phyloP scores from a whole-genome alignment of 2,797 vertebrate genomes.

The Micromesistius poutassou region DNA sequence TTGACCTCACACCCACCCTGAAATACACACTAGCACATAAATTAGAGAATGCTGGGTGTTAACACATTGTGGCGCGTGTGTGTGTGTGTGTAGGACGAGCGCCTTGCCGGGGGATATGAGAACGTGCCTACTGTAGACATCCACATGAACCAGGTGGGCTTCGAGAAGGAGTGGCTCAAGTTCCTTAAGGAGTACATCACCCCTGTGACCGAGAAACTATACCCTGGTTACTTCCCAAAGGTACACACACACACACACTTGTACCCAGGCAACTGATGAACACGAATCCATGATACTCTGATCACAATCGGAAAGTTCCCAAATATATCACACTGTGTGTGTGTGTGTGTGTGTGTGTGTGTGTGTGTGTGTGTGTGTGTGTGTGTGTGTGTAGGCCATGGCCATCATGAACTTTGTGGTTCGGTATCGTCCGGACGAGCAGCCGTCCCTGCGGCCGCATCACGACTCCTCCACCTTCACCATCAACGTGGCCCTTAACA shows the following conservation, averaged over 20 bases:
- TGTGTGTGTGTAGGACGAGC: conserved; percentile 71
- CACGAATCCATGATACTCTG: background rate
- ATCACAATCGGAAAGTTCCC: too few species aligned
- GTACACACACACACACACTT: conserved; percentile 45
- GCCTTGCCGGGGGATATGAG: conserved; percentile 83
- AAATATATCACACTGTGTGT: background rate
- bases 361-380: conserved; percentile 8
- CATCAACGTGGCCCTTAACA: conserved; percentile 85
- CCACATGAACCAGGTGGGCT: conserved; percentile 86
- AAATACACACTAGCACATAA: too few species aligned
- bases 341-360: conserved; percentile 6
- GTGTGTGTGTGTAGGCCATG: conserved; percentile 69
- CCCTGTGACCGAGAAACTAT: conserved; percentile 83
- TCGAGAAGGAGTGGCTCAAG: conserved; percentile 87
- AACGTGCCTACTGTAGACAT: conserved; percentile 87
- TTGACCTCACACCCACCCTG: too few species aligned
- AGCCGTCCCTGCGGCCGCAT: conserved; percentile 82
- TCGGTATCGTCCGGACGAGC: conserved; percentile 85
- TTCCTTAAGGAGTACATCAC: conserved; percentile 81
- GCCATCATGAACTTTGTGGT: conserved; percentile 91
- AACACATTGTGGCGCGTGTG: background rate
- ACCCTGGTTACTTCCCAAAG: conserved; percentile 86
- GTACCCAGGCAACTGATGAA: background rate
- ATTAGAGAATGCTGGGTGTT: too few species aligned
- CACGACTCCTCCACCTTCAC: conserved; percentile 91